These are phyloP conservation scores for Yponomeuta plumbellus DNA, from an alignment of 2,888 invertebrate genomes.

Conservation along the genomic window DNA sequence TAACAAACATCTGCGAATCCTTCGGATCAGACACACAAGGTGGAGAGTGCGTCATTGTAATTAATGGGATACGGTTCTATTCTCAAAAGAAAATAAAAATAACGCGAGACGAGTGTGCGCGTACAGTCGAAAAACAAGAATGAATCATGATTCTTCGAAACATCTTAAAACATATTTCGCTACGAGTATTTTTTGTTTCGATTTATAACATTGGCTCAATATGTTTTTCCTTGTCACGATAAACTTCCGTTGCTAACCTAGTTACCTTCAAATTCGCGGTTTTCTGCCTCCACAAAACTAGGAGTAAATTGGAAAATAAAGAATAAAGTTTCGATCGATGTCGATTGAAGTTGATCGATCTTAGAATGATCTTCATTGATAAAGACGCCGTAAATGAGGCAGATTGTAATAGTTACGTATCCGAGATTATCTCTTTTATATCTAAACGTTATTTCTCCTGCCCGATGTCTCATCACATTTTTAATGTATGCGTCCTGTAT, in stretches of 20 bases:
- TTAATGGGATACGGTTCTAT: conserved; percentile 67
- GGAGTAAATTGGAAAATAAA: no score
- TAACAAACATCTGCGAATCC: conserved; percentile 35
- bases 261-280: background rate
- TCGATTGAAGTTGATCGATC: no score
- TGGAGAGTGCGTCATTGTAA: conserved; percentile 66
- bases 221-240: background rate
- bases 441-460: no score
- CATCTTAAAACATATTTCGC: conserved; percentile 37
- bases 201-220: conserved; percentile 14
- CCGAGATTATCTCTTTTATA: no score
- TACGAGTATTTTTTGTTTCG: conserved; percentile 13
- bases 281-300: no score
- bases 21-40: conserved; percentile 39
- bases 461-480: no score
- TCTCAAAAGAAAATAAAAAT: conserved; percentile 72
- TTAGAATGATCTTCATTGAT: no score
- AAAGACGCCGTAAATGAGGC: no score
- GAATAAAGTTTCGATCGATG: no score
- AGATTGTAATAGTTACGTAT: no score
- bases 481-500: no score
- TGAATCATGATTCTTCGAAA: conserved; percentile 64
- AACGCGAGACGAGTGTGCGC: conserved; percentile 38
- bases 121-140: conserved; percentile 48
- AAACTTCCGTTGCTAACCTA: background rate